Evolutionary conservation across 2,113 vertebrate genomes (phyloP).

Genomic region (Zonotrichia leucophrys): DNA sequence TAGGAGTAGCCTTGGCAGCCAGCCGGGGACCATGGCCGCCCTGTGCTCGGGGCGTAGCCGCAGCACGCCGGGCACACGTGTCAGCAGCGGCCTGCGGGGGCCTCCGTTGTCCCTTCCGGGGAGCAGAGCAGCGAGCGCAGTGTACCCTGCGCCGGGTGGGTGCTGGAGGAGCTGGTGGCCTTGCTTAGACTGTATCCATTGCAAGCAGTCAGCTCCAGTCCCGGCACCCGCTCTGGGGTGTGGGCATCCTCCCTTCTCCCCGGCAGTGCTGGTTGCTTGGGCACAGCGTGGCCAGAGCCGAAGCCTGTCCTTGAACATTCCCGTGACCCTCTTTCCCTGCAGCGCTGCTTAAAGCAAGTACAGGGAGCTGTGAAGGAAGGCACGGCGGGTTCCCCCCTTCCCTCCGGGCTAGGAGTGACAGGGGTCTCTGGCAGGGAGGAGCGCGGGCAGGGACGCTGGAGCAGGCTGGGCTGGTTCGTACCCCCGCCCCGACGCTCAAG

Average conservation of each 20-base stretch:
- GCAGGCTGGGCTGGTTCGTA: neutral
- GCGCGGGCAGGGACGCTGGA: neutral
- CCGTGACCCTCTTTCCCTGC: neutral
- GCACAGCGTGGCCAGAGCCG: fast-evolving
- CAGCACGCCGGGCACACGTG: neutral
- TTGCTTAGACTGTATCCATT: fast-evolving
- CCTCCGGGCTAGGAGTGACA: neutral
- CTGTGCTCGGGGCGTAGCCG: neutral
- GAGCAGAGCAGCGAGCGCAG: neutral
- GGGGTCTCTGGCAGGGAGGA: neutral
- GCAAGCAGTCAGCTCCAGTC: neutral
- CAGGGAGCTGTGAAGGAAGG: neutral
- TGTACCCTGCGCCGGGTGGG: fast-evolving
- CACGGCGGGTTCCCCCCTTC: neutral
- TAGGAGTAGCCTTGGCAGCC: neutral
- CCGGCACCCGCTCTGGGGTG: fast-evolving
- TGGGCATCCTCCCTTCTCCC: neutral
- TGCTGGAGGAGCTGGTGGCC: neutral
- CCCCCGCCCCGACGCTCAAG: neutral
- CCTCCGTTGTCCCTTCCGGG: neutral
- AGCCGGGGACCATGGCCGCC: neutral
- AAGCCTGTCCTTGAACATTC: neutral
- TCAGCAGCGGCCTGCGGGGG: neutral
- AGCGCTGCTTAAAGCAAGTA: neutral
- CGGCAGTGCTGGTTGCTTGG: neutral